phyloP scores from a whole-genome alignment of 2,797 vertebrate genomes.

The Danio jaintianensis region DNA sequence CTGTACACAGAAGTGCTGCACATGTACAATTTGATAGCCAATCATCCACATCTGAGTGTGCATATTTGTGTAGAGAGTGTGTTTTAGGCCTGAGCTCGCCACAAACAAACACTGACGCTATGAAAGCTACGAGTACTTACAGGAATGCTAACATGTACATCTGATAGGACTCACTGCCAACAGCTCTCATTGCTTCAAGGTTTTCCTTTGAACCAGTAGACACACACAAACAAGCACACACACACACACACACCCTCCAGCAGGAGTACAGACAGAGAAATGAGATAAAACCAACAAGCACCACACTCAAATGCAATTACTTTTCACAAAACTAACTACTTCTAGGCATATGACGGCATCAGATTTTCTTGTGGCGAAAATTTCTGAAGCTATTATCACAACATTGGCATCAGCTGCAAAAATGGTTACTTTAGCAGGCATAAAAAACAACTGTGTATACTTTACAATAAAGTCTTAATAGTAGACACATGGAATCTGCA shows the following conservation, averaged over 20 bases:
- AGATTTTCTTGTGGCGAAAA: no score
- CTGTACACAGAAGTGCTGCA: background rate
- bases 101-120: constrained; percentile 23
- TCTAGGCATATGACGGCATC: no score
- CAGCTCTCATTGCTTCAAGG: constrained; percentile 56
- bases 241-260: constrained; percentile 37
- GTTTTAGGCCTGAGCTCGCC: background rate
- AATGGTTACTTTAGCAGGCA: no score
- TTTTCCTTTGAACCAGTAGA: constrained; percentile 43
- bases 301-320: constrained; percentile 44
- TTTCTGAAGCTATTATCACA: no score
- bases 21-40: background rate
- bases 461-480: no score
- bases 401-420: no score
- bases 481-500: no score
- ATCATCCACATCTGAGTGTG: background rate
- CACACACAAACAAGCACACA: constrained; percentile 6
- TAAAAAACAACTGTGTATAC: no score
- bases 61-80: background rate
- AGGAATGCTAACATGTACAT: constrained; percentile 54
- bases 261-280: constrained; percentile 57
- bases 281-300: constrained; percentile 55
- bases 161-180: constrained; percentile 52
- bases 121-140: constrained; percentile 51
- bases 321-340: constrained; percentile 46